phyloP scores from a whole-genome alignment of 2,888 invertebrate species.

The Fissipunctia ypsillon region DNA sequence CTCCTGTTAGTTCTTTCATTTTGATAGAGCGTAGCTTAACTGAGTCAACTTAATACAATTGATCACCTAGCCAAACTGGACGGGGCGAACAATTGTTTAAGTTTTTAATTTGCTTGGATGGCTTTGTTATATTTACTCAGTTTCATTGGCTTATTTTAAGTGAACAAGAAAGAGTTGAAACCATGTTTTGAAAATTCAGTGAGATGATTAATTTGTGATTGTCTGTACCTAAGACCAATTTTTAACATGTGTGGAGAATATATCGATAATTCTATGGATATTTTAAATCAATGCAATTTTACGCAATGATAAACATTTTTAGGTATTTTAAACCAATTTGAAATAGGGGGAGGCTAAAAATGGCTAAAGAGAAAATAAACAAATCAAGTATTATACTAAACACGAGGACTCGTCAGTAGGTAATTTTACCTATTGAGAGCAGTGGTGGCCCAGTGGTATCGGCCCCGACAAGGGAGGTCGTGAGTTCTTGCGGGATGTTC shows the following conservation, averaged over 20 bases:
- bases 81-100: slow-evolving; percentile 47
- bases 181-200: neutral
- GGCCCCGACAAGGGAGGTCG: too few relatives aligned
- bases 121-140: slow-evolving; percentile 16
- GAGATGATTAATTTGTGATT: neutral
- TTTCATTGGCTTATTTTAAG: slow-evolving; percentile 12
- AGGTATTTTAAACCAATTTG: neutral
- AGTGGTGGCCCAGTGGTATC: neutral
- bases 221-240: neutral
- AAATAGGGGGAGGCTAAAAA: neutral
- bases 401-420: neutral
- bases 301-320: neutral
- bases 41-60: slow-evolving; percentile 46
- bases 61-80: slow-evolving; percentile 50
- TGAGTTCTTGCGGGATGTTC: too few relatives aligned
- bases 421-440: neutral
- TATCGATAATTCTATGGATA: neutral
- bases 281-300: neutral
- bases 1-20: slow-evolving; percentile 11
- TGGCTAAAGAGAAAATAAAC: neutral
- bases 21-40: slow-evolving; percentile 30
- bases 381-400: neutral
- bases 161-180: neutral
- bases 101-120: slow-evolving; percentile 47
- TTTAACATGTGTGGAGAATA: neutral